These are phyloP conservation scores for Xiphophorus maculatus DNA, from an alignment of 2,113 vertebrate species.

Conservation along the genomic window DNA sequence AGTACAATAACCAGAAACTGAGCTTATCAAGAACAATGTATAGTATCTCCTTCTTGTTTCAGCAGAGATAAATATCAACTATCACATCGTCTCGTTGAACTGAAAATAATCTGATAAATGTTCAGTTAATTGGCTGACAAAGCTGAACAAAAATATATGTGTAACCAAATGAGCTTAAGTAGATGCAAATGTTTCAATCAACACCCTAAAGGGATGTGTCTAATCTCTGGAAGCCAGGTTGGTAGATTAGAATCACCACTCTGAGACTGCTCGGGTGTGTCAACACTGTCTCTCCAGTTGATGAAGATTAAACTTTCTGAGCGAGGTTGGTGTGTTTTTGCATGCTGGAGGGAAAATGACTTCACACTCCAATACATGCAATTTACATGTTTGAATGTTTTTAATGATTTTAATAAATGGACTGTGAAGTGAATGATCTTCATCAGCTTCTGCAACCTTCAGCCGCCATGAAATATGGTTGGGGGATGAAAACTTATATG, in stretches of 20 bases:
- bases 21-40: not conserved
- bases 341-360: slow-evolving; percentile 28
- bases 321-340: slow-evolving; percentile 15
- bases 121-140: slow-evolving; percentile 16
- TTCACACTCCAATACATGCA: slow-evolving; percentile 59
- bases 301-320: slow-evolving; percentile 44
- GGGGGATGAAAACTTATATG: slow-evolving; percentile 2
- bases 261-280: slow-evolving; percentile 19
- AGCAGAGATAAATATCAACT: not conserved
- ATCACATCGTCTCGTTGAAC: not conserved
- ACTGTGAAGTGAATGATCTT: slow-evolving; percentile 45
- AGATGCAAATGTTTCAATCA: slow-evolving; percentile 30
- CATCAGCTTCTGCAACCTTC: slow-evolving; percentile 13
- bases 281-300: slow-evolving; percentile 15
- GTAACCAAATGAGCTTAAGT: slow-evolving; percentile 17
- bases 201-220: slow-evolving; percentile 15
- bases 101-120: not conserved
- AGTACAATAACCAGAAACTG: not conserved
- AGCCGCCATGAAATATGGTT: not conserved
- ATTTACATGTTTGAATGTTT: slow-evolving; percentile 56
- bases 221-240: slow-evolving; percentile 35
- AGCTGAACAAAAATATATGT: slow-evolving; percentile 28
- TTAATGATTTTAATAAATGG: slow-evolving; percentile 54
- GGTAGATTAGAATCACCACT: slow-evolving; percentile 35
- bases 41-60: not conserved